Conservation (phyloP, 2,888 invertebrate genomes). For the Cephus nigrinus region DNA sequence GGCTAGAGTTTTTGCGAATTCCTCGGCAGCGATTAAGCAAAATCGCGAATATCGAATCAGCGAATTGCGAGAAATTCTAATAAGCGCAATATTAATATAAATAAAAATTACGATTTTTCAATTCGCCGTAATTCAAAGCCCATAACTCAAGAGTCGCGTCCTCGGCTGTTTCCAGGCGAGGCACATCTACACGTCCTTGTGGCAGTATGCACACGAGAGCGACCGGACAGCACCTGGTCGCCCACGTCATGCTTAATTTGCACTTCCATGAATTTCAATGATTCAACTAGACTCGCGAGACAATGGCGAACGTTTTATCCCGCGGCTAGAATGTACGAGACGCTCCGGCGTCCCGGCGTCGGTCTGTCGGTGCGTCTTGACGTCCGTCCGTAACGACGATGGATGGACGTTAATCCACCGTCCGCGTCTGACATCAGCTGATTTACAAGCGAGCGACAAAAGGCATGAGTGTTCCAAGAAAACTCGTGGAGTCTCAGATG, state of each 20-base stretch:
- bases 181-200: constrained; percentile 15
- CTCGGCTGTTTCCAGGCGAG: constrained; percentile 20
- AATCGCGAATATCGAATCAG: no score
- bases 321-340: background rate
- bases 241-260: constrained; percentile 51
- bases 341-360: background rate
- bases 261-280: constrained; percentile 56
- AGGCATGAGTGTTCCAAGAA: no score
- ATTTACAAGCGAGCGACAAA: no score
- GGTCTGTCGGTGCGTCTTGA: background rate
- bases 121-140: constrained; percentile 5
- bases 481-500: no score
- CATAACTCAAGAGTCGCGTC: constrained; percentile 19
- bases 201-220: constrained; percentile 12
- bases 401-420: no score
- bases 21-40: no score
- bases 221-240: constrained; percentile 44
- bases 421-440: no score
- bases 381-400: no score
- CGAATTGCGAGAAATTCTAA: no score
- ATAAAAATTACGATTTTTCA: background rate
- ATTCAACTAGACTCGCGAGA: constrained; percentile 30
- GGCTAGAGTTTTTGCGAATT: no score
- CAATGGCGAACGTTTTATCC: background rate
- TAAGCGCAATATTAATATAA: background rate